Percentiles rank a stretch among this genome's conserved stretches.
Evolutionary conservation across 1,140 invertebrate genomes (phyloP).

Genomic region (fruit fly (Drosophila melanogaster)): Release_6_plus_ISO1_MT NC_004354.4:4644501-4645000

Average conservation of each 20-base stretch:
- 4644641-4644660: not conserved
- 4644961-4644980: not conserved
- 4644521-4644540: constrained; percentile 26
- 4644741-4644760: constrained; percentile 6
- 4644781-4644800: not conserved
- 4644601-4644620: constrained; percentile 50
- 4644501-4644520: constrained; percentile 1
- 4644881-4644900: constrained; percentile 8
- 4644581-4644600: constrained; percentile 65
- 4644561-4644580: constrained; percentile 6
- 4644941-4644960: not conserved
- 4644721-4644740: constrained; percentile 20
- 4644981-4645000: constrained; percentile 22
- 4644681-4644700: constrained; percentile 37
- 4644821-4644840: no score
- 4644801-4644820: not conserved
- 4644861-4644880: not conserved
- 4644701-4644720: not conserved
- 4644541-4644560: not conserved
- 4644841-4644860: not conserved
- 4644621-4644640: not conserved
- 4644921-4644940: not conserved
- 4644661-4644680: constrained; percentile 9
- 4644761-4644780: constrained; percentile 1
- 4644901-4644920: constrained; percentile 1